Percentiles rank a stretch among this genome's conserved stretches.
Conservation (phyloP, 2,797 vertebrate genomes). For the Lagorchestes hirsutus region DNA sequence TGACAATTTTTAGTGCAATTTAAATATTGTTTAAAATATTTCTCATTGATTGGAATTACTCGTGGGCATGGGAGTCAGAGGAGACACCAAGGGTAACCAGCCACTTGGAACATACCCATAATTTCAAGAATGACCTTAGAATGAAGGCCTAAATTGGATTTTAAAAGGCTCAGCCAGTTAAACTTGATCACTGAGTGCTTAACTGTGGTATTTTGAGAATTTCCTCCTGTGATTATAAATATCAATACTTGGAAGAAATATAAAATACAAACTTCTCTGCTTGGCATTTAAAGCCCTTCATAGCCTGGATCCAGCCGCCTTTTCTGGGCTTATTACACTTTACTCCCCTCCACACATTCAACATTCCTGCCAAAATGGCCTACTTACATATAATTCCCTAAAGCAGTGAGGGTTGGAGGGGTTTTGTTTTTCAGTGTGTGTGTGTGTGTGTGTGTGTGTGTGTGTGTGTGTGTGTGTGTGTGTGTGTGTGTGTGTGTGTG, state of each 20-base stretch:
- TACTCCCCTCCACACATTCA: background rate
- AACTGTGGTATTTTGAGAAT: conserved; percentile 43
- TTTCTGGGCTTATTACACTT: background rate
- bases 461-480: too few species aligned
- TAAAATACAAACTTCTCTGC: background rate
- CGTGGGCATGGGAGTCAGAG: background rate
- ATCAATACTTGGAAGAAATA: background rate
- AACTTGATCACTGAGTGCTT: conserved; percentile 18
- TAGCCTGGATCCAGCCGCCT: background rate
- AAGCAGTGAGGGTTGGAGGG: background rate
- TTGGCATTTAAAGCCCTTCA: background rate
- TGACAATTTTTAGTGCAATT: conserved; percentile 10
- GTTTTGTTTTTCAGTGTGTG: background rate
- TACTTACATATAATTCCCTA: background rate
- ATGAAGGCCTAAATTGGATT: background rate
- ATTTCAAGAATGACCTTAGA: background rate
- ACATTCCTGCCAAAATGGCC: background rate
- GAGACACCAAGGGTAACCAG: conserved; percentile 16
- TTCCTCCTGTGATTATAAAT: conserved; percentile 3
- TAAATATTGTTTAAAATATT: conserved; percentile 21
- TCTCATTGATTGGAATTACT: background rate
- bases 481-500: too few species aligned
- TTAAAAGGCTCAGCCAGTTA: conserved; percentile 16
- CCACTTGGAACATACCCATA: conserved; percentile 17
- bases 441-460: too few species aligned